Evolutionary conservation across 2,888 invertebrate genomes (phyloP).

Genomic region (Malthinus seriepunctatus): DNA sequence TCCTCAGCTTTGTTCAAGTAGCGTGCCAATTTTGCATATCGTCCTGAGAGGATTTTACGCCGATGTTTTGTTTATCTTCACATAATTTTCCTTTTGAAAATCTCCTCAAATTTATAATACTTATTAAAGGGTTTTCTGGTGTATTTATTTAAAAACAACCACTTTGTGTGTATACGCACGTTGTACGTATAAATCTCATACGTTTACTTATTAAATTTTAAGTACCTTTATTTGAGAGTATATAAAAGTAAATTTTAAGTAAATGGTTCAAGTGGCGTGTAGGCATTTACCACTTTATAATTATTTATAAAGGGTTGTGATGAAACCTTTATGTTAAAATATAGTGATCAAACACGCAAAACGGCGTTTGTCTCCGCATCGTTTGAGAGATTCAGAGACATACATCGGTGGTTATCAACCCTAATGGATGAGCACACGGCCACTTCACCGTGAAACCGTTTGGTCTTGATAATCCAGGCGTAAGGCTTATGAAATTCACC

Average conservation of each 20-base stretch:
- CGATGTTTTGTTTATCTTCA: neutral
- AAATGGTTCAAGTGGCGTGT: neutral
- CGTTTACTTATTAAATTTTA: slow-evolving; percentile 33
- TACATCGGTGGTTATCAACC: slow-evolving; percentile 33
- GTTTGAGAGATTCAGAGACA: slow-evolving; percentile 31
- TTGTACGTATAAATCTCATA: no score
- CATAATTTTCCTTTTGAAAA: neutral
- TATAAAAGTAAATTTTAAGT: slow-evolving; percentile 18
- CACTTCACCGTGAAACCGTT: slow-evolving; percentile 54
- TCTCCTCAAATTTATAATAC: no score
- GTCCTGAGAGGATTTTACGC: slow-evolving; percentile 3
- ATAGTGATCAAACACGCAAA: slow-evolving; percentile 31
- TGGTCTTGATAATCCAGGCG: slow-evolving; percentile 55
- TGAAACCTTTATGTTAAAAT: slow-evolving; percentile 19
- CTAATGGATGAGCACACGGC: slow-evolving; percentile 44
- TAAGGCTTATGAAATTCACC: slow-evolving; percentile 39
- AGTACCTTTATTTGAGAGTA: slow-evolving; percentile 40
- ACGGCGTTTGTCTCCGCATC: slow-evolving; percentile 30
- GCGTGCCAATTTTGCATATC: slow-evolving; percentile 14
- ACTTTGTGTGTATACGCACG: neutral
- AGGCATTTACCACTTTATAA: slow-evolving; percentile 20
- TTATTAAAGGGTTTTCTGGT: no score
- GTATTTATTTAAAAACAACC: no score
- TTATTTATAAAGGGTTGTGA: slow-evolving; percentile 26
- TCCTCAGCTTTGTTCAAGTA: slow-evolving; percentile 13